These are phyloP conservation scores for Odiellus spinosus DNA, from an alignment of 2,888 invertebrate genomes.

Conservation along the genomic window DNA sequence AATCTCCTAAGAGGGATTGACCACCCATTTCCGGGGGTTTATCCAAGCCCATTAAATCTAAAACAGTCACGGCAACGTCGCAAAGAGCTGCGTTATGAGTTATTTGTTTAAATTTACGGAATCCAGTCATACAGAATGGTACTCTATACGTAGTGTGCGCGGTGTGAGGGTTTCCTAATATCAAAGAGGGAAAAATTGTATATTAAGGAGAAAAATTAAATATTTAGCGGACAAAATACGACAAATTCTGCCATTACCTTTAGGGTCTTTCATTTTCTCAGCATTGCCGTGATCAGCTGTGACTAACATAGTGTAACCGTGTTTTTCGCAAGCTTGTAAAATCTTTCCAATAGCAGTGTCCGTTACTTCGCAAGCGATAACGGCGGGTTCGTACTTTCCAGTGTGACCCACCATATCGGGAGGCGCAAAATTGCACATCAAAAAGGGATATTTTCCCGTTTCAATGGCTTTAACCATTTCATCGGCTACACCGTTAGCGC, in stretches of 20 bases:
- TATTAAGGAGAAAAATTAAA: too few species aligned
- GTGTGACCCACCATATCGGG: conserved; percentile 36
- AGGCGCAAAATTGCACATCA: conserved; percentile 36
- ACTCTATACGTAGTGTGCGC: conserved; percentile 33
- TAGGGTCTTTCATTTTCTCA: conserved; percentile 31
- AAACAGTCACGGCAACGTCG: conserved; percentile 33
- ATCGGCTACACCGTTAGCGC: conserved; percentile 28
- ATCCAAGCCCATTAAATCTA: conserved; percentile 29
- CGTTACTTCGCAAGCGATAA: conserved; percentile 26
- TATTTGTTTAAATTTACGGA: conserved; percentile 20
- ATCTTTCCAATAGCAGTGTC: conserved; percentile 30
- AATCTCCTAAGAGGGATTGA: conserved; percentile 19
- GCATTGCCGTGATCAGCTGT: conserved; percentile 34
- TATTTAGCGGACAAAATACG: too few species aligned
- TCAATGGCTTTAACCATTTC: conserved; percentile 29
- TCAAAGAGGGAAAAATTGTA: too few species aligned
- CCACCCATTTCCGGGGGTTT: conserved; percentile 27
- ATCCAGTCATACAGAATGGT: conserved; percentile 20
- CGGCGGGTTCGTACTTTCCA: conserved; percentile 30
- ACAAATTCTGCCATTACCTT: too few species aligned
- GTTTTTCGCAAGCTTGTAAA: conserved; percentile 27
- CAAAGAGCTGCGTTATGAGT: conserved; percentile 28
- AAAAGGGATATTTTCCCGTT: conserved; percentile 29
- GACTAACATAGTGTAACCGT: conserved; percentile 24
- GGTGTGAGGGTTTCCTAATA: conserved; percentile 25